These are phyloP conservation scores for Synchiropus splendidus DNA, from an alignment of 2,113 vertebrate species.

Conservation along the genomic window DNA sequence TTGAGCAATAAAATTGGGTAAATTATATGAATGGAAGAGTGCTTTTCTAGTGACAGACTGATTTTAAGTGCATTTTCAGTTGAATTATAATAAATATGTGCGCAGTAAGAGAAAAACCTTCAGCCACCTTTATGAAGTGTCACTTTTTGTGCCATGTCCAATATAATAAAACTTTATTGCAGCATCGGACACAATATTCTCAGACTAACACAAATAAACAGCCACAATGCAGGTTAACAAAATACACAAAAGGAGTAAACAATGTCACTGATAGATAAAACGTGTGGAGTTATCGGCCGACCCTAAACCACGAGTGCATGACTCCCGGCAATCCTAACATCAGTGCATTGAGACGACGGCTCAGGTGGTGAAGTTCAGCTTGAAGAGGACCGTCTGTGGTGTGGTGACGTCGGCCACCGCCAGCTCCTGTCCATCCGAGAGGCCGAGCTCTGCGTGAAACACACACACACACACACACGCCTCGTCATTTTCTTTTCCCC, in stretches of 20 bases:
- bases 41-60: no score
- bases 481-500: not conserved
- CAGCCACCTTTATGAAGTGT: no score
- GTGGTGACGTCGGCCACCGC: slow-evolving; percentile 91
- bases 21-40: no score
- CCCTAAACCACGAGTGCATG: slow-evolving; percentile 1
- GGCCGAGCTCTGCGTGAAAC: slow-evolving; percentile 69
- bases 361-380: slow-evolving; percentile 86
- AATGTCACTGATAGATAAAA: not conserved
- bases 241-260: slow-evolving; percentile 33
- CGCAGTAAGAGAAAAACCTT: no score
- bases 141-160: no score
- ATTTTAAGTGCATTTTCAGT: no score
- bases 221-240: slow-evolving; percentile 19
- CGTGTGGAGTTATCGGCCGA: not conserved
- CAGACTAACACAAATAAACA: slow-evolving; percentile 14
- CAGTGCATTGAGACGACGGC: slow-evolving; percentile 9
- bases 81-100: no score
- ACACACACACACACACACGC: not conserved
- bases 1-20: no score
- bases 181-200: slow-evolving; percentile 20
- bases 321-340: not conserved
- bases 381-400: slow-evolving; percentile 89
- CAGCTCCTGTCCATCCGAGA: slow-evolving; percentile 88
- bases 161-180: slow-evolving; percentile 46